Evolutionary conservation across 2,888 invertebrate genomes (phyloP), one percentile per base, ranked within the genome.

Genomic region (Leucoptera coffeella): DNA sequence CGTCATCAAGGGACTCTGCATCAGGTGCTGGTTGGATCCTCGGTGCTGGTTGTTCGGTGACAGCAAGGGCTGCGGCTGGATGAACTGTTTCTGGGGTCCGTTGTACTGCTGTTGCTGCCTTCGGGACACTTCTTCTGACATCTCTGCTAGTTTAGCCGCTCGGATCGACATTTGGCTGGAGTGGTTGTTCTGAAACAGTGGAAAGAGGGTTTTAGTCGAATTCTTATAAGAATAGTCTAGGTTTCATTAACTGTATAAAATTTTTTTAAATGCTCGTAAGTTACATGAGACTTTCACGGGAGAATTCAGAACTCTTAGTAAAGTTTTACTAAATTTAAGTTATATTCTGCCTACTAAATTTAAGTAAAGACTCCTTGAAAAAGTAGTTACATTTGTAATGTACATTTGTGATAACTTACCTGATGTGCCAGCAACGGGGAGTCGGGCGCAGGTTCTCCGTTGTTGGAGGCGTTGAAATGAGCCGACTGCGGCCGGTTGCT

Each of bases 121-220:
- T 24, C 85, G 57, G 31, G 82, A 56, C 7, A 85, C 80, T 47
- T 89, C 86, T 43, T 90, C 86, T 3, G 85, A 80, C 84, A 88
- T 85, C 54, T 88, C 88, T 4, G 80, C 79, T 30, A 86, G 61
- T 47, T 86, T 82, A 0, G 82, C 82, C 22, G 78, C 74, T 14
- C 44, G 55, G 0, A 50, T 52, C 21, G 38, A 52, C 38, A 54
- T 53, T 1, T 48, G 45, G 35, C 36, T 49, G 11, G 45, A 29
- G 29, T 47, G 47, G 31, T 41, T 45, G 5, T 34, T 32, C 47
- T 54, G 36, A 15, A 35, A 22, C n/a, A n/a, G n/a, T 26, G 7
- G 25, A 10, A 25, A 30, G 27, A 11, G 14, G 21, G 11, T 22
- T 7, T 12, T 7, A 12, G 11, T 22, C 7, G 3, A n/a, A 19